These are phyloP conservation scores for Pentamera pediparva DNA, from an alignment of 53 echinoderm and acorn worm genomes.

Conservation along the genomic window DNA sequence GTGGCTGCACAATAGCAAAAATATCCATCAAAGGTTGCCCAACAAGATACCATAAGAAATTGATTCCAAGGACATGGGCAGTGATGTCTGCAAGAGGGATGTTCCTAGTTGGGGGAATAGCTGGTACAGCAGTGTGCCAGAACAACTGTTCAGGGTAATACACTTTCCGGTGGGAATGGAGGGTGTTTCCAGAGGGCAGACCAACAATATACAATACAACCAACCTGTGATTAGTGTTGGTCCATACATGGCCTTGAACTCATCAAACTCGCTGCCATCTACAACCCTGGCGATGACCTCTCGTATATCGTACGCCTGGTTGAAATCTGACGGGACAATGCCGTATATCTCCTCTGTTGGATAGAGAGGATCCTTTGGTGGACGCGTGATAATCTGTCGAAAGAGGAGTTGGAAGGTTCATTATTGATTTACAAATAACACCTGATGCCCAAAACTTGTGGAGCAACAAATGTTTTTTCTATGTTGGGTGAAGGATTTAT, in stretches of 20 bases:
- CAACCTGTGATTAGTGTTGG: conserved; percentile 90
- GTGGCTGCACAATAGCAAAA: no score
- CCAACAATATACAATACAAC: no score
- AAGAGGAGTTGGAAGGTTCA: neutral
- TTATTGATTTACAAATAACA: neutral
- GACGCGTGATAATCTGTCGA: conserved; percentile 57
- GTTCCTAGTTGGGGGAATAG: no score
- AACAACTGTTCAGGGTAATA: no score
- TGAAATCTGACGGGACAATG: conserved; percentile 81
- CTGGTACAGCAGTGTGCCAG: neutral
- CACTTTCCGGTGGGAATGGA: no score
- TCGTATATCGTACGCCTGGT: conserved; percentile 89
- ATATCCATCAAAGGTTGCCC: no score
- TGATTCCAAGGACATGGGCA: no score
- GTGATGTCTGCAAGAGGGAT: no score
- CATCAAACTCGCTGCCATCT: conserved; percentile 94
- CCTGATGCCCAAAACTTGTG: neutral
- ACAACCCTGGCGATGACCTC: conserved; percentile 91
- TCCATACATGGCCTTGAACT: conserved; percentile 92
- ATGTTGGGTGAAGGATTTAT: no score
- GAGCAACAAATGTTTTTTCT: neutral
- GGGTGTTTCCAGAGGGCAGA: neutral
- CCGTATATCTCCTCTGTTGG: conserved; percentile 85
- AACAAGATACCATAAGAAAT: no score
- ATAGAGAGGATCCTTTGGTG: conserved; percentile 70